Conservation (phyloP, 2,888 invertebrate species). For the Chydorus sphaericus region DNA sequence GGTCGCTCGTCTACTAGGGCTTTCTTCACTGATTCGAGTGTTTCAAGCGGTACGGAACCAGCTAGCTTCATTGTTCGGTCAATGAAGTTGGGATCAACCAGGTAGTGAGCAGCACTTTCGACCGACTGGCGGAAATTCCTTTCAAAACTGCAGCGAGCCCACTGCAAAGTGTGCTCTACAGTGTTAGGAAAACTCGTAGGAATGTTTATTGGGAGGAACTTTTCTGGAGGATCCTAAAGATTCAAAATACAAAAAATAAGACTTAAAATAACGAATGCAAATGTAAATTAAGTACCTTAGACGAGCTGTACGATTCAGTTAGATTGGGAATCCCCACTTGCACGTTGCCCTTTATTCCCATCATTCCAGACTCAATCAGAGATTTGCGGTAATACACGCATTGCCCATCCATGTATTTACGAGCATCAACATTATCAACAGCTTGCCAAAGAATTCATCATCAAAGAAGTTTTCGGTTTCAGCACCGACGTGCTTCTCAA, state of each 20-base stretch:
- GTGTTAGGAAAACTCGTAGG: slow-evolving; percentile 98
- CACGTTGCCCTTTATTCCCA: slow-evolving; percentile 96
- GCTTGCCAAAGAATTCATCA: slow-evolving; percentile 85
- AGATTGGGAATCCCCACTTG: slow-evolving; percentile 92
- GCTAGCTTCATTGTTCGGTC: slow-evolving; percentile 72
- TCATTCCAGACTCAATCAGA: slow-evolving; percentile 88
- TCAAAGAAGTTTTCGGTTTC: slow-evolving; percentile 91
- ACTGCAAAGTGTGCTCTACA: slow-evolving; percentile 86
- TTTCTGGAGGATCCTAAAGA: slow-evolving; percentile 82
- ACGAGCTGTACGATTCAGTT: slow-evolving; percentile 89
- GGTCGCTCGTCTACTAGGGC: slow-evolving; percentile 79
- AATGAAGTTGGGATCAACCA: slow-evolving; percentile 55
- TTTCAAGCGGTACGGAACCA: slow-evolving; percentile 60
- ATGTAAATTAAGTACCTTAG: too few species aligned
- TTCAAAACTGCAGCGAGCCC: slow-evolving; percentile 86
- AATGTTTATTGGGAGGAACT: slow-evolving; percentile 95
- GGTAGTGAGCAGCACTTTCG: slow-evolving; percentile 70
- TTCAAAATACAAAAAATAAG: background rate
- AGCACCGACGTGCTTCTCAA: slow-evolving; percentile 79
- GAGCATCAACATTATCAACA: slow-evolving; percentile 91
- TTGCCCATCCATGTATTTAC: slow-evolving; percentile 94
- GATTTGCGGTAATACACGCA: slow-evolving; percentile 96
- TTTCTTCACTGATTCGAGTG: slow-evolving; percentile 55
- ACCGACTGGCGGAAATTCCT: slow-evolving; percentile 81
- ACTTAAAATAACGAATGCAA: too few species aligned